Evolutionary conservation across 2,797 vertebrate genomes (phyloP).

Genomic region (Avahi laniger): DNA sequence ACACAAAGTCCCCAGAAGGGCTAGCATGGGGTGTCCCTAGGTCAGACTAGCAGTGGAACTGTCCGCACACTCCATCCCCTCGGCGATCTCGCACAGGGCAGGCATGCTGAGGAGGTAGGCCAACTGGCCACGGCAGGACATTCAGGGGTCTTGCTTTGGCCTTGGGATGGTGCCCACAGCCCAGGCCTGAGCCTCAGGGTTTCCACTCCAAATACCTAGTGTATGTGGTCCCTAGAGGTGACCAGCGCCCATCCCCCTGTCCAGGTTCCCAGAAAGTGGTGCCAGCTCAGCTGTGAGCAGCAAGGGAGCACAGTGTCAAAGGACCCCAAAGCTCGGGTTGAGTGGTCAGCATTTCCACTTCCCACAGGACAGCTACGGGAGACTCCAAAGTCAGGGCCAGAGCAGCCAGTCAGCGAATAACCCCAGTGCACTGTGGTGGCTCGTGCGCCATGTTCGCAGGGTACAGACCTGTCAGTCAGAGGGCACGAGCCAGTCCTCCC

Average conservation of each 20-base stretch:
- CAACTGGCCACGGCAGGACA: background rate
- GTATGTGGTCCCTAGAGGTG: background rate
- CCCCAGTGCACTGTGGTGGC: background rate
- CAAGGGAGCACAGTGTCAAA: background rate
- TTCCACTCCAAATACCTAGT: background rate
- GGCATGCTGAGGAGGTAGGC: background rate
- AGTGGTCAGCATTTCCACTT: background rate
- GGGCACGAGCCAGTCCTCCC: no score
- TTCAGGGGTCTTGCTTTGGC: background rate
- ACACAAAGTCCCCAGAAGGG: background rate
- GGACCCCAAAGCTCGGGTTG: background rate
- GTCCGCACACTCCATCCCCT: no score
- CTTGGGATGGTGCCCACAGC: background rate
- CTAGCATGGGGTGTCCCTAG: no score
- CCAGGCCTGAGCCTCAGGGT: background rate
- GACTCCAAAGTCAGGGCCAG: background rate
- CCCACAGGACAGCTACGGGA: background rate
- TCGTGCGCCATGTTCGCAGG: background rate
- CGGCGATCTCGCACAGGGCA: accelerated
- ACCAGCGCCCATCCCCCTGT: background rate
- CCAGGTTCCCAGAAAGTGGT: background rate
- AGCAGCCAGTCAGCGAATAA: background rate
- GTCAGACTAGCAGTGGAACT: background rate
- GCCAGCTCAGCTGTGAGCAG: background rate
- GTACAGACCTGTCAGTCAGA: background rate